Base-by-base conservation (phyloP, 2,797 vertebrate genomes). In the Pogonophryne albipinna region DNA sequence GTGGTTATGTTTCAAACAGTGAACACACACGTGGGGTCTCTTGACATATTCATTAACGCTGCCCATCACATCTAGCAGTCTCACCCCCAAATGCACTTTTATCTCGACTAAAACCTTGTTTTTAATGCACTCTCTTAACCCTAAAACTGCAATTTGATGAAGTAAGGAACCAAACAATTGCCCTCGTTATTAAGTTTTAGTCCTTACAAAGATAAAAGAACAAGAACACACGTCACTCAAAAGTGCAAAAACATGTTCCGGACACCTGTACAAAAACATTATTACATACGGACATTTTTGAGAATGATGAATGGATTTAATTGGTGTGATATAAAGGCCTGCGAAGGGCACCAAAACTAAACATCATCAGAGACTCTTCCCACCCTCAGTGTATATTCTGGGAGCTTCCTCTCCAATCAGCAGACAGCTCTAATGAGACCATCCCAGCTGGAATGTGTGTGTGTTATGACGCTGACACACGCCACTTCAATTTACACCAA, bases 401-500 rank as follows among this genome's bases (percentile, higher is more conserved):
- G 50, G 60, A 13, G 16, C 23, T 2, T 34, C 52, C 46, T 20
- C 13, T 15, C 27, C 16, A 63, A 19, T 15, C 49, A 42, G 44
- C 11, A 38, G 15, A 11, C 13, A 1, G 23, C 0, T 50, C 27
- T 68, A 68, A 76, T 31, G 46, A 76, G 34, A 41, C 75, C 50
- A 55, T 83, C 64, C 46, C 23, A 23, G 68, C 38, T 61, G 81
- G 57, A 15, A 2, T 63, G 57, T 52, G 17, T 50, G 34, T 50
- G 34, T 50, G 19, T 41, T 41, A 66, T 76, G 59, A 38, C 46
- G 2, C 14, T 4, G 9, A 41, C 7, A 17, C 53, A 27, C 56
- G 14, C 45, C 1, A 2, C 17, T 44, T 47, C 17, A n/a, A 31
- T 23, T 23, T 23, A 23, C 23, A 23, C 23, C 23, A 23, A 23